Base-by-base conservation (phyloP, 1,140 invertebrate genomes). In the Acromyrmex heyeri region DNA sequence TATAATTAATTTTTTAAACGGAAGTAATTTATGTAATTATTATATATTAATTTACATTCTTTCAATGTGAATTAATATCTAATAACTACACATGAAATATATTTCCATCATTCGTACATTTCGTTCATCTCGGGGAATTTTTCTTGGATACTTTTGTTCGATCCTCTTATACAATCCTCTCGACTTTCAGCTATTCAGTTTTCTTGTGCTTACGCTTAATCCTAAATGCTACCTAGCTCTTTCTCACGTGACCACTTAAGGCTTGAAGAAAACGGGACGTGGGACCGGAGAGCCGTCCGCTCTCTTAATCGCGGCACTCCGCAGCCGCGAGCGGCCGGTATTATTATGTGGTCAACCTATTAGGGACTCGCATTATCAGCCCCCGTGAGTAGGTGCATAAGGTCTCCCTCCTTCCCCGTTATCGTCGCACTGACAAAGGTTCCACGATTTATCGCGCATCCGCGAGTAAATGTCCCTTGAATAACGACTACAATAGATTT, bases 261-360 rank as follows among this genome's bases (percentile, higher is more conserved):
- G 38, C 38, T 75, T 24, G 72, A 83, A 83, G 79, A 83, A 83
- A 83, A 83, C 79, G 79, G 79, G 79, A 83, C 79, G 79, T 83
- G 79, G 69, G 79, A 83, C 79, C 79, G 79, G 79, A 61, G 79
- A 82, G 62, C 55, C 53, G 53, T 73, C 38, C 79, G 69, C 30
- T 78, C 90, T 91, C 89, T 91, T 83, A 90, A 82, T 90, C 86
- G 86, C 81, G 87, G 87, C 86, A 62, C 50, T 55, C 85, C 75
- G 89, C 87, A 85, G 83, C 65, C 90, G 85, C 85, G 81, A 70
- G 77, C 72, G 48, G 48, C 48, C 30, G 69, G 24, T 77, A 85
- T 91, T 90, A 91, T 91, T 91, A 91, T 82, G 90, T 87, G 90
- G 88, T 91, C 89, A 87, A 82, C 83, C 89, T 81, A 88, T 91